phyloP scores from a whole-genome alignment of 2,797 vertebrate genomes.

The Microcaecilia unicolor region DNA sequence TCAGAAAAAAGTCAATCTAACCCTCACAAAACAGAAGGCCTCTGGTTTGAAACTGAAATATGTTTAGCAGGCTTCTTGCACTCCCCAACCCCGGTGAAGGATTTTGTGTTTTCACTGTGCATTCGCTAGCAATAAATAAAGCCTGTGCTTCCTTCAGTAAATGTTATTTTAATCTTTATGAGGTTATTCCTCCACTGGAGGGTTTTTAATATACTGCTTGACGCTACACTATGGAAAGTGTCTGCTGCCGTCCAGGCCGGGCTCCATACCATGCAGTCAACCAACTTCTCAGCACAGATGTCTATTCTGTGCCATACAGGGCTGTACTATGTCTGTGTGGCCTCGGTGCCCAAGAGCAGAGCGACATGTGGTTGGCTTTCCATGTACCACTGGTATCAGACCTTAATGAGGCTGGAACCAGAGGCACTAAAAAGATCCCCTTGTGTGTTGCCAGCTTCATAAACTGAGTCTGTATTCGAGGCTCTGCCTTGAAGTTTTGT shows the following conservation, averaged over 20 bases:
- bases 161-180: slow-evolving; percentile 12
- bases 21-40: too few relatives aligned
- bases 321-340: slow-evolving; percentile 49
- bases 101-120: neutral
- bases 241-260: slow-evolving; percentile 24
- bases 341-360: slow-evolving; percentile 37
- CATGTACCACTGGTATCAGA: slow-evolving; percentile 48
- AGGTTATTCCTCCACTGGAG: slow-evolving; percentile 8
- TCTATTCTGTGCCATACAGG: slow-evolving; percentile 40
- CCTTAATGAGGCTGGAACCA: too few relatives aligned
- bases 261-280: slow-evolving; percentile 35
- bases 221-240: slow-evolving; percentile 21
- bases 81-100: too few relatives aligned
- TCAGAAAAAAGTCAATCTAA: too few relatives aligned
- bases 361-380: slow-evolving; percentile 36
- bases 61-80: too few relatives aligned
- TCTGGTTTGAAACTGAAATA: too few relatives aligned
- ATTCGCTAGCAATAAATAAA: slow-evolving; percentile 15
- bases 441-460: slow-evolving; percentile 37
- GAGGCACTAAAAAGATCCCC: slow-evolving; percentile 39
- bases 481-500: slow-evolving; percentile 28
- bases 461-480: slow-evolving; percentile 36
- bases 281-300: slow-evolving; percentile 33
- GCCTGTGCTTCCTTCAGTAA: slow-evolving; percentile 33
- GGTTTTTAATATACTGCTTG: neutral